Evolutionary conservation across 2,888 invertebrate species (phyloP).

Genomic region (Rotaria socialis): DNA sequence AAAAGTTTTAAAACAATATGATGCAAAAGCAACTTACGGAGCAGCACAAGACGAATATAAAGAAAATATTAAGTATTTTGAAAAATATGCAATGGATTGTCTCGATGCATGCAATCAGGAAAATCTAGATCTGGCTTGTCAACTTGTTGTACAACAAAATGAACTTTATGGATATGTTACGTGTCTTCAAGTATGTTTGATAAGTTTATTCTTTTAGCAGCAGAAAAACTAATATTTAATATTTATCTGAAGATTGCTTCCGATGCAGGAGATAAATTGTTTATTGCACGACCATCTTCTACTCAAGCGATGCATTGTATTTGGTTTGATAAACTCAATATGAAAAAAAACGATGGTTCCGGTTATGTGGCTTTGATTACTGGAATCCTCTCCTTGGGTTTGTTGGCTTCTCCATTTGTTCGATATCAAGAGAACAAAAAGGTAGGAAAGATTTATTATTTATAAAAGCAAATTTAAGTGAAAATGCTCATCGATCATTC

Average conservation of each 20-base stretch:
- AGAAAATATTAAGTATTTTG: background rate
- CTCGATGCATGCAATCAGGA: background rate
- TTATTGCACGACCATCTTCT: background rate
- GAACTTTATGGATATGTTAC: background rate
- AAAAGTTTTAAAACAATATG: background rate
- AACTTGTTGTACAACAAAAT: constrained; percentile 11
- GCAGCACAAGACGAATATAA: background rate
- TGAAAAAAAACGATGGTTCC: background rate
- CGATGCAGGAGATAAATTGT: background rate
- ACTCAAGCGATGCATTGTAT: background rate
- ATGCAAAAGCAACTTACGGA: background rate
- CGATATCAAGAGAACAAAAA: background rate
- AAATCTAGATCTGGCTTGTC: background rate
- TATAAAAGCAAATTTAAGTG: too few relatives aligned
- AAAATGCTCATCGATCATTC: too few relatives aligned
- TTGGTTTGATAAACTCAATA: background rate
- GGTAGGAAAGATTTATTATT: background rate
- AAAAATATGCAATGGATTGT: background rate
- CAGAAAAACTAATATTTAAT: too few relatives aligned
- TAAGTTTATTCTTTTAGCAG: background rate
- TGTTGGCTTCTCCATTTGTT: background rate
- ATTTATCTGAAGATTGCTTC: background rate
- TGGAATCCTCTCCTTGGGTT: background rate
- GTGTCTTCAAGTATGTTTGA: background rate
- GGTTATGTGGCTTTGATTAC: background rate